A percentile compares a stretch with the other conserved stretches of the same genome.
phyloP scores from a whole-genome alignment of 1,140 invertebrate genomes.

The Calephelis nemesis region DNA sequence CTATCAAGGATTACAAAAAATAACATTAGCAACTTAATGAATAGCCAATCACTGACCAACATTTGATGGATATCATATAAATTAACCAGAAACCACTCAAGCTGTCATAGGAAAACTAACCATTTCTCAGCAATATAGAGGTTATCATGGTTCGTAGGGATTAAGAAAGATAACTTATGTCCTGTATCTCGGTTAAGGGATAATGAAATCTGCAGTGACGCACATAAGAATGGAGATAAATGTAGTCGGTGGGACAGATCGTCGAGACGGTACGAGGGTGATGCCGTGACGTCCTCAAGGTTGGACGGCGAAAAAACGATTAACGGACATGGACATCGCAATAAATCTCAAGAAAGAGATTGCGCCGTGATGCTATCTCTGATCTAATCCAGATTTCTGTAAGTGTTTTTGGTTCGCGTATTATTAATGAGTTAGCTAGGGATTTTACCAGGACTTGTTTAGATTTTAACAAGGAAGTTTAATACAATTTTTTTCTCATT shows the following conservation, averaged over 20 bases:
- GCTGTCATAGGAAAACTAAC: conserved; percentile 14
- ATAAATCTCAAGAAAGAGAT: conserved; percentile 35
- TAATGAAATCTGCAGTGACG: conserved; percentile 28
- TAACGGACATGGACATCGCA: conserved; percentile 34
- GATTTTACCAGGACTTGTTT: too few relatives aligned
- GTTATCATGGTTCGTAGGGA: conserved; percentile 2
- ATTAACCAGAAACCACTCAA: conserved; percentile 26
- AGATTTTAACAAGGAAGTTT: too few relatives aligned
- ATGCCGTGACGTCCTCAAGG: conserved; percentile 39
- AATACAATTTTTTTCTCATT: too few relatives aligned
- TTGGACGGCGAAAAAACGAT: conserved; percentile 38
- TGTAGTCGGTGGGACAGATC: conserved; percentile 32
- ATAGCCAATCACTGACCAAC: conserved; percentile 35
- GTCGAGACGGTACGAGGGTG: conserved; percentile 41
- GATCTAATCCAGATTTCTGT: background rate
- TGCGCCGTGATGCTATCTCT: conserved; percentile 33
- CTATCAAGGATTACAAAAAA: conserved; percentile 37
- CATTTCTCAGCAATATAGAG: conserved; percentile 19
- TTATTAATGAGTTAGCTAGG: too few relatives aligned
- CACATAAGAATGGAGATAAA: conserved; percentile 23
- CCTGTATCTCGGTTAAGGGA: conserved; percentile 19
- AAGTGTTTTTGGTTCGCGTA: too few relatives aligned
- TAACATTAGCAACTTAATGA: conserved; percentile 39
- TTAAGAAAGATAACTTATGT: conserved; percentile 9
- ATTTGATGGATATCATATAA: conserved; percentile 40